Evolutionary conservation across 1,140 invertebrate genomes (phyloP), one percentile per base, ranked within the genome.

Genomic region (Battus philenor): DNA sequence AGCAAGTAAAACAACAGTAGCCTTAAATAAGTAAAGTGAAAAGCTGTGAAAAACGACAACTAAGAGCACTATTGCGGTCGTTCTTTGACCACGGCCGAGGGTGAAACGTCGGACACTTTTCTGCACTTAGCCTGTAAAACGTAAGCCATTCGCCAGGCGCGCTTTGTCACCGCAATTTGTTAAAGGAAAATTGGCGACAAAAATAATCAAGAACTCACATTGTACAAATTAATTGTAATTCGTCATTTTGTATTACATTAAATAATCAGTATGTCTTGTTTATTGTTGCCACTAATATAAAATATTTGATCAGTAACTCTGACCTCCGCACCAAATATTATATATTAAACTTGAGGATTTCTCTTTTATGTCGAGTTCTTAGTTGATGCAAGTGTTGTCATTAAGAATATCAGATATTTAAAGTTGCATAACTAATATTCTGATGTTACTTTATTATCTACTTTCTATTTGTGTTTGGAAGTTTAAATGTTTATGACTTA

Each of bases 121-220:
- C 57, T 60, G 63, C 65, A 73, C 72, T 73, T 69, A 73, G 51
- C 50, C 34, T 50, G 22, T 30, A 41, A 27, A 41, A 41, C 34
- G 12, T 17, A 10, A 2, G 15, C 32, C 16, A 16, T 13, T 20
- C 32, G 15, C n/a, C 15, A 6, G 15, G 15, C n/a, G 16, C 7
- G 8, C 16, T 36, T 18, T 29, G 16, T 27, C 12, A 39, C 36
- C 36, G 38, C 38, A 29, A 41, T 41, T 41, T 11, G 4, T 41
- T 41, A 29, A 13, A 6, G 15, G 26, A 6, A 41, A 41, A 41
- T 9, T 26, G n/a, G 22, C 4, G 20, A 13, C 12, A 24, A n/a
- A 27, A 27, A 9, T 39, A 26, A 2, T 15, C 6, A 18, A 12
- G 20, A 9, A 39, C 13, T 11, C 12, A 24, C 10, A 38, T 9